Conservation (phyloP, 2,888 invertebrate genomes). For the Nomada ferruginata region DNA sequence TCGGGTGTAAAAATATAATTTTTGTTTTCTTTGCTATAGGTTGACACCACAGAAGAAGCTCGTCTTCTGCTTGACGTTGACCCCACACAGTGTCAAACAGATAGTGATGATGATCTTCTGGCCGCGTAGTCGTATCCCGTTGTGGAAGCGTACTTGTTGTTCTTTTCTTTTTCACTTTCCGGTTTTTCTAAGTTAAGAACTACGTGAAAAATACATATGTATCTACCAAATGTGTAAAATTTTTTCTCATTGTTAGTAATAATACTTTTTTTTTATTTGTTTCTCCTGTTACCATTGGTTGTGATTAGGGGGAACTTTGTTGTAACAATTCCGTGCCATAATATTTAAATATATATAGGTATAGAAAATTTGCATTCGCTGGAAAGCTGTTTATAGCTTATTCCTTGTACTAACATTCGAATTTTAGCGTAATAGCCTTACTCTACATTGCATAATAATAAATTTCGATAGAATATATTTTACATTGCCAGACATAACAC, state of each 20-base stretch:
- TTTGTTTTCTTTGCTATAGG: constrained; percentile 65
- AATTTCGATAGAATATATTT: no score
- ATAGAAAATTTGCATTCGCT: not conserved
- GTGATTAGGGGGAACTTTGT: not conserved
- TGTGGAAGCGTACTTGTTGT: not conserved
- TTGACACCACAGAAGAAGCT: constrained; percentile 79
- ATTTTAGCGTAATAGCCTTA: not conserved
- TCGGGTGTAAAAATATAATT: not conserved
- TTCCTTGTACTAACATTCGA: not conserved
- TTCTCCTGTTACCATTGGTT: not conserved
- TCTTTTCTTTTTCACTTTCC: constrained; percentile 4
- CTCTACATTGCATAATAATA: not conserved
- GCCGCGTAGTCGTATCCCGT: constrained; percentile 64
- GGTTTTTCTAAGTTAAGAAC: constrained; percentile 9
- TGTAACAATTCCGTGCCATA: constrained; percentile 18
- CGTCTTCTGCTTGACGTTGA: constrained; percentile 77
- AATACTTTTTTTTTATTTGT: not conserved
- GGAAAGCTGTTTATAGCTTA: not conserved
- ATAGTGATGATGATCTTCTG: constrained; percentile 78
- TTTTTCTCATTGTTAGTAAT: not conserved
- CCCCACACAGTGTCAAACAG: constrained; percentile 74
- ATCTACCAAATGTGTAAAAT: not conserved
- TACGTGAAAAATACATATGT: not conserved
- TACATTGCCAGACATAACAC: not conserved
- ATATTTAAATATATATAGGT: not conserved